Evolutionary conservation across 1,140 invertebrate species (phyloP), one percentile per base, ranked within the genome.

Genomic region (Drosophila subobscura): DNA sequence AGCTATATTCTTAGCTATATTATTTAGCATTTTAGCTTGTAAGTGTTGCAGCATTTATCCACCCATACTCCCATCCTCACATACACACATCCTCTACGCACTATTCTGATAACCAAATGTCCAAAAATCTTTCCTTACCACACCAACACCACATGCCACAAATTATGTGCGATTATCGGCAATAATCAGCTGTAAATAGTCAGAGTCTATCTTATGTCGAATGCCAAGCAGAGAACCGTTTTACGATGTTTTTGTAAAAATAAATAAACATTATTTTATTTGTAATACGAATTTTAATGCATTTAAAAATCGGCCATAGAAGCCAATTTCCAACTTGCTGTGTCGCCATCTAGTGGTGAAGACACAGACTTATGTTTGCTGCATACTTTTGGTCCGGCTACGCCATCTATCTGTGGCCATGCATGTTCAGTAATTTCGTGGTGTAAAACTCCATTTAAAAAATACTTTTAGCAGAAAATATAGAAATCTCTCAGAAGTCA

Each of bases 111-210:
- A 37, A 47, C 45, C 63, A 61, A 79, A 79, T 68, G 72, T 70
- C 51, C 54, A 68, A 33, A 79, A 45, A 42, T 50, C 47, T 86
- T 86, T 85, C 81, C 81, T 85, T 85, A 86, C 71, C 52, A 67
- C 57, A 25, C 25, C 25, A 27, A 5, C 5, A 27, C 33, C 33
- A 37, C 10, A 37, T 37, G 12, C 33, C 8, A 33, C 8, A 33
- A 10, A 33, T 3, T 56, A 63, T 63, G 29, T 33, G 12, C 58
- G 25, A 44, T 33, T 53, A 61, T 53, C 58, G 40, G 59, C 67
- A 81, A 81, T 76, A 64, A 73, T 72, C 78, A 85, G 60, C 68
- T 85, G 80, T 85, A 85, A 77, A 85, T 85, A 85, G 80, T 81
- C 81, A 85, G 61, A 54, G 53, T 56, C 59, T 61, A 51, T 59